These are phyloP conservation scores for Propithecus coquereli DNA, from an alignment of 2,113 vertebrate species.

Conservation along the genomic window DNA sequence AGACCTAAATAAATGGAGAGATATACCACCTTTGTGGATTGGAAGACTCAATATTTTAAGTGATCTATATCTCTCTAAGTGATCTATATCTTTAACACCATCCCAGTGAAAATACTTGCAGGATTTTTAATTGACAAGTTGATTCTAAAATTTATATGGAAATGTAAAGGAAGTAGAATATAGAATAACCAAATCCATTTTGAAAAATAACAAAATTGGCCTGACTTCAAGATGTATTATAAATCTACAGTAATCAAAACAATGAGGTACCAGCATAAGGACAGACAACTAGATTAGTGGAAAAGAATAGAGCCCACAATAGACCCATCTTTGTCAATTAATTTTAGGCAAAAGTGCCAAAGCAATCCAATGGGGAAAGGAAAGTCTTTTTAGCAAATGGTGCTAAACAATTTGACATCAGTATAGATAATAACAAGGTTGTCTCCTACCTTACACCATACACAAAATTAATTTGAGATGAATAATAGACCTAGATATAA, in stretches of 20 bases:
- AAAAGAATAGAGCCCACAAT: neutral
- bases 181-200: neutral
- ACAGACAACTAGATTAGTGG: neutral
- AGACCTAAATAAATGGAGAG: neutral
- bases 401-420: neutral
- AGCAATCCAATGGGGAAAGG: neutral
- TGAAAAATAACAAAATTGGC: neutral
- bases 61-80: neutral
- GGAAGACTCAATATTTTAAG: neutral
- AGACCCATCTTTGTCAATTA: neutral
- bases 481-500: neutral
- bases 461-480: neutral
- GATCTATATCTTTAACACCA: neutral
- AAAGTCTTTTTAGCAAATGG: neutral
- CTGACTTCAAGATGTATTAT: neutral
- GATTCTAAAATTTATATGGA: neutral
- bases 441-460: neutral
- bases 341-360: neutral
- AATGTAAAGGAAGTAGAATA: neutral
- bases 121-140: neutral
- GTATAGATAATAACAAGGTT: neutral
- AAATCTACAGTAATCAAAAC: neutral
- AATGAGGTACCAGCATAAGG: neutral
- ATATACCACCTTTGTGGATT: neutral
- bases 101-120: neutral